Base-by-base conservation (phyloP, 2,113 vertebrate species). In the Tangachromis dhanisi region DNA sequence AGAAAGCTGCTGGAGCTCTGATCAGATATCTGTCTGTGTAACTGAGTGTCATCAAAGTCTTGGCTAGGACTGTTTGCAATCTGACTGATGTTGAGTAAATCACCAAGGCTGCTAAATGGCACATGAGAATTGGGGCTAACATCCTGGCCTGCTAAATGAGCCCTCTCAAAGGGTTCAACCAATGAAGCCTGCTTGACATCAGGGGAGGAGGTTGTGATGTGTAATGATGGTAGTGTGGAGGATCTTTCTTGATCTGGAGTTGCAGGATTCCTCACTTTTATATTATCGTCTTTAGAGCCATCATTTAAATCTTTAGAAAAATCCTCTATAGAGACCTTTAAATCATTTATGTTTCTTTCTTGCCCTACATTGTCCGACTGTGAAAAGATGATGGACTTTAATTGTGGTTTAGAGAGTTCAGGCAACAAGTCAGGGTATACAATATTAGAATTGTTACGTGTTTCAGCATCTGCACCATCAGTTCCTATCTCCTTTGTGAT, bases 191-290 rank as follows among this genome's bases (percentile, higher is more conserved):
- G 54, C 26, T 8, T 83, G n/a, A 73, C 24, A 2, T 40, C 83
- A 4, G 94, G 88, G 9, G 95, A 96, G 13, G 93, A 95, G 73
- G 91, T 89, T 49, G 76, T 83, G 82, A 92, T 49, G 78, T 55
- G 7, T 14, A 93, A 19, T 1, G 91, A 84, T 6, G 90, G 91
- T 3, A 53, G 9, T 24, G 76, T 49, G 9, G 88, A 82, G 76
- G 85, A 78, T 14, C 78, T 17, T 54, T 92, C 66, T 12, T 83
- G 61, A 19, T 71, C 81, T 86, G 80, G 68, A 42, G 80, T 59
- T 4, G 16, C 5, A 21, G 17, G 31, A 29, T 40, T 57, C 0
- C 9, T 55, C 24, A 40, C 19, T 26, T 88, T 61, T 24, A 42
- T 16, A 8, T 45, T 1, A 45, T 54, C 29, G 7, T 82, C 81